These are phyloP conservation scores for Mesembrinibis cayennensis DNA, from an alignment of 2,113 vertebrate species.

Conservation along the genomic window DNA sequence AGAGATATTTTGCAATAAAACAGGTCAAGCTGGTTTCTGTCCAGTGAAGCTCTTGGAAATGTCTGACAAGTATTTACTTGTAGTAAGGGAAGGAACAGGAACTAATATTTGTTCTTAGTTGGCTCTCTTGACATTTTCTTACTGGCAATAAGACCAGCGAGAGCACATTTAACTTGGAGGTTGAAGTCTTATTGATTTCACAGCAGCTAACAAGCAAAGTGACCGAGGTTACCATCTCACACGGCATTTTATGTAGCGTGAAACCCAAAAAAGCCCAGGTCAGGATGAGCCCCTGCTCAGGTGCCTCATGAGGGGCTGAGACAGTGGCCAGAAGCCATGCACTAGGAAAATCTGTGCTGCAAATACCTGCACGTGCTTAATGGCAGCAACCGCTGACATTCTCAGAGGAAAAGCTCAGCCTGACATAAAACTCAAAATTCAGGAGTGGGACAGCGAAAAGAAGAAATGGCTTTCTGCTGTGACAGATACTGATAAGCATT, in stretches of 20 bases:
- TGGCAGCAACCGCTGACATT: neutral
- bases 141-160: neutral
- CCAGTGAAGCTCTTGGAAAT: neutral
- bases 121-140: neutral
- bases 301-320: neutral
- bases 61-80: neutral
- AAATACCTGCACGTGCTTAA: rapidly evolving
- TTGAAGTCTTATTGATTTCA: neutral
- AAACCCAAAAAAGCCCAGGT: neutral
- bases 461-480: neutral
- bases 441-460: neutral
- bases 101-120: neutral
- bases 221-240: rapidly evolving
- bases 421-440: neutral
- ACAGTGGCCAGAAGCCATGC: rapidly evolving
- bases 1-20: neutral
- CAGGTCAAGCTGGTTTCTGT: neutral
- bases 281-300: neutral
- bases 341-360: neutral
- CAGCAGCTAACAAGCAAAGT: neutral
- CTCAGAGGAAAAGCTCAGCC: neutral
- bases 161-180: neutral
- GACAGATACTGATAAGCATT: neutral
- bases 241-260: rapidly evolving
- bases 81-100: neutral